phyloP scores from a whole-genome alignment of 2,797 vertebrate genomes.

The Taeniopygia guttata region DNA sequence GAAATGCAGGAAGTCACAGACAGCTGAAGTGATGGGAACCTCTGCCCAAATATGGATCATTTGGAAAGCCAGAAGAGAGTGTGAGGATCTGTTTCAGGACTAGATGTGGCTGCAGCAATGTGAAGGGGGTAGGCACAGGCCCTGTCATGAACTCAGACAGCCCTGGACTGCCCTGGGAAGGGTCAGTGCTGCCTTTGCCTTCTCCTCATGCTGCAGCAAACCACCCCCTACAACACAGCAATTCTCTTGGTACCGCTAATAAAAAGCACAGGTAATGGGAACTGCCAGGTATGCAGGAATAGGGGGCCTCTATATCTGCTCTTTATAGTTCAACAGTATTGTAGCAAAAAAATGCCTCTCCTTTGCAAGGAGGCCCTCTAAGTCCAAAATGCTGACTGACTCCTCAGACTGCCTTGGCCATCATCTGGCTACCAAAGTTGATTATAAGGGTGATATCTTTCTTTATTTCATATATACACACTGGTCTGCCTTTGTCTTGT shows the following conservation, averaged over 20 bases:
- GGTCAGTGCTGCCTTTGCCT: not conserved
- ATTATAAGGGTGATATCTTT: not conserved
- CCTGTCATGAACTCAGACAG: not conserved
- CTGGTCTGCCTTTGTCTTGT: not conserved
- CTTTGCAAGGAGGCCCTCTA: not conserved
- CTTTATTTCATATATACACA: not conserved
- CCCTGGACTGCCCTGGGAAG: not conserved
- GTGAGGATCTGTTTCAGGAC: not conserved
- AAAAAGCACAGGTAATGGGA: not conserved
- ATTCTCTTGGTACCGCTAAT: not conserved
- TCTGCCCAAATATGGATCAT: not conserved
- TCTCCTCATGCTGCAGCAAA: not conserved
- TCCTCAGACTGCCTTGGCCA: not conserved
- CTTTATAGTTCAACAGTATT: not conserved
- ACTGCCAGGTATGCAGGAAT: not conserved
- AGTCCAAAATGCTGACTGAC: not conserved
- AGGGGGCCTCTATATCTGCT: not conserved
- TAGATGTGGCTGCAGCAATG: not conserved
- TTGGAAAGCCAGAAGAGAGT: not conserved
- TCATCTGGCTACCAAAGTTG: not conserved
- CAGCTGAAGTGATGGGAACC: fast-evolving
- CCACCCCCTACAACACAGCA: not conserved
- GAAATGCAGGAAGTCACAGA: not conserved
- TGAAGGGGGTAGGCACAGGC: too few species aligned
- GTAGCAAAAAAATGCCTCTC: not conserved